Evolutionary conservation across 2,888 invertebrate species (phyloP).

Genomic region (Macrosiphum euphorbiae): DNA sequence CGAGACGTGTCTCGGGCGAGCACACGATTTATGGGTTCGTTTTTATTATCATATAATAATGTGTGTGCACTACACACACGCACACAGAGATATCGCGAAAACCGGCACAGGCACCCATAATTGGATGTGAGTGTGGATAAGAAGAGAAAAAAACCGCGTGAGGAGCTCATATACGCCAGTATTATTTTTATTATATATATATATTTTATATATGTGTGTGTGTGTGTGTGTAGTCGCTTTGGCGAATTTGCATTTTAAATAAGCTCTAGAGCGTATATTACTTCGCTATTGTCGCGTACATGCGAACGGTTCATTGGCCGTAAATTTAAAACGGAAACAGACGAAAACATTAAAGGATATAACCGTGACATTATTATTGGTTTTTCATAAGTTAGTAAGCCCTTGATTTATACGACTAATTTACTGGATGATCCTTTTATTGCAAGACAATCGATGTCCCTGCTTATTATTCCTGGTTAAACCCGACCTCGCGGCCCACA

Average conservation of each 20-base stretch:
- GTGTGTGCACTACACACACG: background rate
- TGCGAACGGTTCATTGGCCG: background rate
- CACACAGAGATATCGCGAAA: background rate
- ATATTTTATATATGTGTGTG: background rate
- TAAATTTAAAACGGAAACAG: background rate
- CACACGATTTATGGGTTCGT: constrained; percentile 61
- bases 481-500: background rate
- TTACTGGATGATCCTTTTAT: too few species aligned
- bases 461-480: background rate
- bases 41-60: constrained; percentile 52
- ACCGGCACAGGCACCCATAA: constrained; percentile 55
- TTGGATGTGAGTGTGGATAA: constrained; percentile 48
- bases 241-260: constrained; percentile 64
- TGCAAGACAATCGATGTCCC: background rate
- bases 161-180: background rate
- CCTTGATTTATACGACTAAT: background rate
- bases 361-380: background rate
- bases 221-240: background rate
- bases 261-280: constrained; percentile 26
- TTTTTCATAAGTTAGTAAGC: too few species aligned
- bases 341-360: background rate
- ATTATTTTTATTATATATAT: background rate
- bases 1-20: constrained; percentile 36
- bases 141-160: background rate
- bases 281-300: background rate